phyloP scores from a whole-genome alignment of 1,140 invertebrate genomes.

The Tribolium madens region DNA sequence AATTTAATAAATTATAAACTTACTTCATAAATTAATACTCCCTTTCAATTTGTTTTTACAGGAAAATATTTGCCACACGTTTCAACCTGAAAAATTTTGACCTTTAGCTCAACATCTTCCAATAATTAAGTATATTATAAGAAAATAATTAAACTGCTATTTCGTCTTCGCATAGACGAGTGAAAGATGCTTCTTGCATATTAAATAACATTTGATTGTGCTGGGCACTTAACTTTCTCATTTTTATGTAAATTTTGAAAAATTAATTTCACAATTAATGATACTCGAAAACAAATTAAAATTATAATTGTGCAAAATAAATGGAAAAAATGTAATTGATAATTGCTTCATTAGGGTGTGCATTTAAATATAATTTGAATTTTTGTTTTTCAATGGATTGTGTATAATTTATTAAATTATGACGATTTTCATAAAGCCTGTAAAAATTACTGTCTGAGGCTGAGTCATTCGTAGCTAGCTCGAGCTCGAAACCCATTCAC shows the following conservation, averaged over 20 bases:
- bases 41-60: neutral
- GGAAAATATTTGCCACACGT: neutral
- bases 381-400: neutral
- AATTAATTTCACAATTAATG: neutral
- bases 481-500: neutral
- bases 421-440: neutral
- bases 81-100: neutral
- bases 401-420: too few species aligned
- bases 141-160: slow-evolving; percentile 8
- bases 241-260: neutral
- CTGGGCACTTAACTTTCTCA: slow-evolving; percentile 16
- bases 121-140: slow-evolving; percentile 3
- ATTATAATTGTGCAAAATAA: neutral
- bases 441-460: neutral
- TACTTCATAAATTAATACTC: too few species aligned
- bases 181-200: slow-evolving; percentile 26
- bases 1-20: too few species aligned
- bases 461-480: neutral
- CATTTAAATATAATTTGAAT: neutral
- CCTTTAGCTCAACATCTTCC: neutral
- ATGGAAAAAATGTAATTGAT: neutral
- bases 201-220: slow-evolving; percentile 6
- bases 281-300: neutral
- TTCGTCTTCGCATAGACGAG: neutral
- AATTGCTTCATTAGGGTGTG: neutral